Conservation (phyloP, 2,888 invertebrate species). For the Lasioglossum figueresi region DNA sequence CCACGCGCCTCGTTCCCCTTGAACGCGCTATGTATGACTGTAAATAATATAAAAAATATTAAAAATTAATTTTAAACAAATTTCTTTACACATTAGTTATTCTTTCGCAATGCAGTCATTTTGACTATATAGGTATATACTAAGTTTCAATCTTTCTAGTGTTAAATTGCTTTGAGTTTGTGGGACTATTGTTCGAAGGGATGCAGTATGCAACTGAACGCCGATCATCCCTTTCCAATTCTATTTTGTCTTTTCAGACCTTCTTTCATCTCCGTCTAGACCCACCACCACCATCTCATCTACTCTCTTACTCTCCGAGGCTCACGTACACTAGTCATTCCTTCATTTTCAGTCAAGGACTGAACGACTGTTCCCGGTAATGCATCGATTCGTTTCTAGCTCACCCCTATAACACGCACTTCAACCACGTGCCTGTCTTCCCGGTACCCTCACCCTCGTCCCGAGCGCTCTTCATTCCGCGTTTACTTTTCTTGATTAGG, state of each 20-base stretch:
- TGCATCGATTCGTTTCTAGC: constrained; percentile 79
- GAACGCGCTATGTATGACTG: no score
- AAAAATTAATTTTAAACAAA: no score
- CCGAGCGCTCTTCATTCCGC: constrained; percentile 64
- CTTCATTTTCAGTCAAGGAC: constrained; percentile 70
- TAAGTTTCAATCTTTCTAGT: no score
- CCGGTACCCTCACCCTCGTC: constrained; percentile 44
- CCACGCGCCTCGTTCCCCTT: no score
- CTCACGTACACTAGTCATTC: constrained; percentile 12
- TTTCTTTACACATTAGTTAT: no score
- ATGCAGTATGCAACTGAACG: background rate
- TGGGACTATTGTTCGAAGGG: background rate
- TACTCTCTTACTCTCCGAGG: background rate
- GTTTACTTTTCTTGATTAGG: constrained; percentile 84
- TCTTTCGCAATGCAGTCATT: no score
- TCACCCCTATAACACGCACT: constrained; percentile 71
- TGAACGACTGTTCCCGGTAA: constrained; percentile 76
- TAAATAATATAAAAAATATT: no score
- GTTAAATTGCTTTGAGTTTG: no score
- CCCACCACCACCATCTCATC: background rate
- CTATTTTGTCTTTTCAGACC: background rate
- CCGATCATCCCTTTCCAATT: background rate
- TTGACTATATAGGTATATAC: no score
- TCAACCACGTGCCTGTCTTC: constrained; percentile 63
- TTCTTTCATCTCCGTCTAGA: background rate